phyloP scores from a whole-genome alignment of 2,888 invertebrate genomes.

The Exephanes ischioxanthus region DNA sequence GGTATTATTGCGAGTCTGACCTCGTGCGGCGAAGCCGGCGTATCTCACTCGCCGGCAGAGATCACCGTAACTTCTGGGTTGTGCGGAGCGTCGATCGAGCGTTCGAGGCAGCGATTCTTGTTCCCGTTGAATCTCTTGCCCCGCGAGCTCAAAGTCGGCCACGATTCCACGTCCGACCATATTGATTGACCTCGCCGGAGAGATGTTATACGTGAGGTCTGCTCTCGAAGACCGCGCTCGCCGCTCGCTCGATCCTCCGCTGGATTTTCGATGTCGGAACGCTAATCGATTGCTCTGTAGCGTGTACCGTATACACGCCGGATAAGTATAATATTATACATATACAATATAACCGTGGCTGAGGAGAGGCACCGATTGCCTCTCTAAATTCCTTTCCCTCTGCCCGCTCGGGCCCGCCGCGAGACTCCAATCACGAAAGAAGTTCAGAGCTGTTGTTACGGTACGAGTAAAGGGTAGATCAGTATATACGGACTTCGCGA shows the following conservation, averaged over 20 bases:
- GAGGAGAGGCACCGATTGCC: slow-evolving; percentile 38
- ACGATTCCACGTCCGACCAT: slow-evolving; percentile 72
- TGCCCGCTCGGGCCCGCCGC: neutral
- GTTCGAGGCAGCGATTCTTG: slow-evolving; percentile 43
- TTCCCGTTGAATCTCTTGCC: slow-evolving; percentile 25
- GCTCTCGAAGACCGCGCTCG: slow-evolving; percentile 30
- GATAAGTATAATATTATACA: slow-evolving; percentile 49
- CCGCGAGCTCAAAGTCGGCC: slow-evolving; percentile 73
- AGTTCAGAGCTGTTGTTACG: slow-evolving; percentile 66
- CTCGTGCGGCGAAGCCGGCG: slow-evolving; percentile 68
- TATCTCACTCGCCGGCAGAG: slow-evolving; percentile 50
- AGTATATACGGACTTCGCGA: slow-evolving; percentile 36
- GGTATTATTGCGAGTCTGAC: slow-evolving; percentile 79
- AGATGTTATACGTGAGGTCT: slow-evolving; percentile 71
- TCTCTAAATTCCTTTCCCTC: slow-evolving; percentile 63
- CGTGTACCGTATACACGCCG: slow-evolving; percentile 39
- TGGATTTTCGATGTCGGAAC: slow-evolving; percentile 65
- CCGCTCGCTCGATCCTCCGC: slow-evolving; percentile 47
- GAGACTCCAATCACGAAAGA: slow-evolving; percentile 56
- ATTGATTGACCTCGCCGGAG: slow-evolving; percentile 75
- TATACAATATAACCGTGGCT: slow-evolving; percentile 25
- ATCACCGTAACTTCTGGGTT: slow-evolving; percentile 56
- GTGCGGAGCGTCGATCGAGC: slow-evolving; percentile 61
- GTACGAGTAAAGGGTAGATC: slow-evolving; percentile 19
- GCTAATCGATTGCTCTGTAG: slow-evolving; percentile 72